Base-by-base conservation (phyloP, 1,140 invertebrate species). In the Brachionus asplanchnoidis region DNA sequence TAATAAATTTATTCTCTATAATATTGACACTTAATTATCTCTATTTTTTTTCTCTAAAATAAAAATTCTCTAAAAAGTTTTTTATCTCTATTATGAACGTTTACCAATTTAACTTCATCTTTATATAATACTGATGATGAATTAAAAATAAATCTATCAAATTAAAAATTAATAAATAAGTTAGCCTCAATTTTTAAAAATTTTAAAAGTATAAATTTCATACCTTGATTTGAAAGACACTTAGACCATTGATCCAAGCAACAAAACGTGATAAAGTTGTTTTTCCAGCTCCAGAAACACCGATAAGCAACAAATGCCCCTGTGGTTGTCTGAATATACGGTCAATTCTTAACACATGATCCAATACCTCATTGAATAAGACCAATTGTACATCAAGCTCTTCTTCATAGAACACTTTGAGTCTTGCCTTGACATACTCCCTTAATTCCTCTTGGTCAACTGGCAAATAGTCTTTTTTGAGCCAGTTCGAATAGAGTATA, bases 401-500 rank as follows among this genome's bases (percentile, higher is more conserved):
- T 92, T 99, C 98, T 91, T 99, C 98, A 88, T 99, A 99, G 91
- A 99, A 99, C n/a, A 97, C 94, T 92, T 97, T 98, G 0, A 99
- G 92, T 85, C 98, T 92, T 66, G 97, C 97, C 87, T 96, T 95
- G 23, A 98, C 96, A 88, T 99, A 99, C 88, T 99, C 95, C 28
- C 97, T 91, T 5, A 99, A 91, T 88, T 97, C 94, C 88, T 99
- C 95, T 87, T 96, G 93, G 84, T 97, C 94, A 1, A 99, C 97
- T 1, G 98, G 97, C 46, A 97, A 92, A 88, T 99, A 99, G 90
- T 99, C 96, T 90, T 99, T 99, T 36, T 95, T 96, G 8, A 99
- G 90, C 98, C 98, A 99, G 89, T 99, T 99, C 87, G 95, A 97
- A 91, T 98, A 99, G 3, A 99, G 90, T 86, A 98, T 97, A 0